Evolutionary conservation across 2,888 invertebrate species (phyloP).

Genomic region (Patella pellucida): DNA sequence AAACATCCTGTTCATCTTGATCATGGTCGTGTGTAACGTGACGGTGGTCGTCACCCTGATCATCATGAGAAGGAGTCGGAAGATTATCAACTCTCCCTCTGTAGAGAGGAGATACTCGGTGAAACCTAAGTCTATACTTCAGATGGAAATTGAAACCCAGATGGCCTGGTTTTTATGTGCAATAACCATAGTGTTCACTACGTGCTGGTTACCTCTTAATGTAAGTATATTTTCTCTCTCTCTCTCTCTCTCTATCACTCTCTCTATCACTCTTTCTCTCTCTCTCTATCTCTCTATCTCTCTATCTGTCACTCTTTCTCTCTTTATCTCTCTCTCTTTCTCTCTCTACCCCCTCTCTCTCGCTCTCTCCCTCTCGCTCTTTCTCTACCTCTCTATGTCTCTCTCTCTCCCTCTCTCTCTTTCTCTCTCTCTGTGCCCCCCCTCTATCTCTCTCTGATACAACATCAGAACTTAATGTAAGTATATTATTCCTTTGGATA

Average conservation of each 20-base stretch:
- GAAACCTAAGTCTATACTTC: conserved; percentile 30
- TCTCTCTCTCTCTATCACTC: conserved; percentile 13
- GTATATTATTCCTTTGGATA: background rate
- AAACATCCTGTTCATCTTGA: conserved; percentile 54
- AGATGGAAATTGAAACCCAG: conserved; percentile 61
- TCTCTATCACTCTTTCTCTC: too few species aligned
- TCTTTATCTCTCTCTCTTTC: too few species aligned
- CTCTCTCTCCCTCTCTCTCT: too few species aligned
- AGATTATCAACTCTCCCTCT: conserved; percentile 47
- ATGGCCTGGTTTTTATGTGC: conserved; percentile 68
- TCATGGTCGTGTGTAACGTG: conserved; percentile 53
- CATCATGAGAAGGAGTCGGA: conserved; percentile 49
- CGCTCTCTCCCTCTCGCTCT: conserved; percentile 12
- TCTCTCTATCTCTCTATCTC: conserved; percentile 13
- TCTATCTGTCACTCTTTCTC: too few species aligned
- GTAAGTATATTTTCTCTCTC: conserved; percentile 47
- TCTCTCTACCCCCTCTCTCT: too few species aligned
- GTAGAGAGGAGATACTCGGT: conserved; percentile 37
- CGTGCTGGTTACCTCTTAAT: conserved; percentile 68
- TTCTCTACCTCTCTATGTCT: conserved; percentile 13
- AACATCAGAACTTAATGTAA: too few species aligned
- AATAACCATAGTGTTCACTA: conserved; percentile 65
- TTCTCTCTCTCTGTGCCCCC: too few species aligned
- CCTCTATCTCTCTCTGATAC: too few species aligned
- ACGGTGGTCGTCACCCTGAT: conserved; percentile 57